phyloP scores from a whole-genome alignment of 53 echinoderm and acorn worm species.

The Antedon mediterranea region DNA sequence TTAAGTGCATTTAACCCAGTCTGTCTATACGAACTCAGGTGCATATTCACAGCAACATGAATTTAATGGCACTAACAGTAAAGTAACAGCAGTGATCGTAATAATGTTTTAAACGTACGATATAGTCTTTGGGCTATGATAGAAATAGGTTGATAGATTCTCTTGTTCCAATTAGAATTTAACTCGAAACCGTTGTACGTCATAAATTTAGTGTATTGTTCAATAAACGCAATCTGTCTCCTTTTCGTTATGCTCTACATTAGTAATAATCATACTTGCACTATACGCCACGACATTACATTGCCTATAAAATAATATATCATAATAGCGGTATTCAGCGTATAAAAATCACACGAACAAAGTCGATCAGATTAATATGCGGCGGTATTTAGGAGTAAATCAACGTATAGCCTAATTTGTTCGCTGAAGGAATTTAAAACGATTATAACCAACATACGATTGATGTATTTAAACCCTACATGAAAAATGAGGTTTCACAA shows the following conservation, averaged over 20 bases:
- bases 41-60: neutral
- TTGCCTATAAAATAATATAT: neutral
- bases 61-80: neutral
- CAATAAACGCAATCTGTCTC: neutral
- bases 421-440: neutral
- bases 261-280: neutral
- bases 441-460: neutral
- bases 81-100: neutral
- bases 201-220: neutral
- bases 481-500: neutral
- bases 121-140: neutral
- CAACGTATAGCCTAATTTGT: neutral
- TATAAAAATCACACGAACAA: neutral
- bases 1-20: neutral
- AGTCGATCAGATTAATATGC: neutral
- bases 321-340: neutral
- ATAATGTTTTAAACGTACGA: neutral
- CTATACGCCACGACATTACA: neutral
- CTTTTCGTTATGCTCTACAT: neutral
- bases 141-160: slow-evolving; percentile 1
- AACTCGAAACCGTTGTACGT: neutral
- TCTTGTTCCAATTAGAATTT: neutral
- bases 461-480: neutral
- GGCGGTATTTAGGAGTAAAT: neutral
- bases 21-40: neutral